These are phyloP conservation scores for Cantharis lateralis DNA, from an alignment of 2,888 invertebrate species.

Conservation along the genomic window DNA sequence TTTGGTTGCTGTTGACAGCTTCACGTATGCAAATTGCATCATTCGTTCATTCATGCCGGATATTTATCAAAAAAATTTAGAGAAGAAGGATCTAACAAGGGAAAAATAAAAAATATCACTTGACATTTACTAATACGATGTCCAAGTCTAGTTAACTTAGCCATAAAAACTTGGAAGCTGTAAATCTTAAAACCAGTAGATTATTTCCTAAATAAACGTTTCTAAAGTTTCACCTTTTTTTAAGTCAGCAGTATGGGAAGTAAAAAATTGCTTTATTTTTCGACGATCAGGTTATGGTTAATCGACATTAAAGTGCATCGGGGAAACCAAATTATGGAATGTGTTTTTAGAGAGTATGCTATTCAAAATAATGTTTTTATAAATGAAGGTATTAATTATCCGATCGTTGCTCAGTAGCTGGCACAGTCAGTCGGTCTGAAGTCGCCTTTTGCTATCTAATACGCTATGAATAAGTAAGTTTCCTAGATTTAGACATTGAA, in stretches of 20 bases:
- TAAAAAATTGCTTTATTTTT: neutral
- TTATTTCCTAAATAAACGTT: neutral
- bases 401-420: too few species aligned
- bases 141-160: neutral
- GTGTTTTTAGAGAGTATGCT: neutral
- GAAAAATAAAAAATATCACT: constrained; percentile 16
- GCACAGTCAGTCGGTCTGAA: too few species aligned
- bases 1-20: constrained; percentile 42
- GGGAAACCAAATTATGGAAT: neutral
- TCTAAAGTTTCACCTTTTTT: neutral
- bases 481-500: too few species aligned
- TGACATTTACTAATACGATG: neutral
- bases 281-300: neutral
- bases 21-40: constrained; percentile 43
- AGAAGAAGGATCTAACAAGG: constrained; percentile 12
- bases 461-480: too few species aligned
- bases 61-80: constrained; percentile 37
- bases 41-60: constrained; percentile 34
- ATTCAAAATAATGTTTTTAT: neutral
- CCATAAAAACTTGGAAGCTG: neutral
- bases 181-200: neutral
- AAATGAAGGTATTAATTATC: neutral
- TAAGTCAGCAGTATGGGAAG: neutral
- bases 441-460: too few species aligned
- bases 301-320: neutral